These are phyloP conservation scores for Scomber scombrus DNA, from an alignment of 2,113 vertebrate species.

Conservation along the genomic window DNA sequence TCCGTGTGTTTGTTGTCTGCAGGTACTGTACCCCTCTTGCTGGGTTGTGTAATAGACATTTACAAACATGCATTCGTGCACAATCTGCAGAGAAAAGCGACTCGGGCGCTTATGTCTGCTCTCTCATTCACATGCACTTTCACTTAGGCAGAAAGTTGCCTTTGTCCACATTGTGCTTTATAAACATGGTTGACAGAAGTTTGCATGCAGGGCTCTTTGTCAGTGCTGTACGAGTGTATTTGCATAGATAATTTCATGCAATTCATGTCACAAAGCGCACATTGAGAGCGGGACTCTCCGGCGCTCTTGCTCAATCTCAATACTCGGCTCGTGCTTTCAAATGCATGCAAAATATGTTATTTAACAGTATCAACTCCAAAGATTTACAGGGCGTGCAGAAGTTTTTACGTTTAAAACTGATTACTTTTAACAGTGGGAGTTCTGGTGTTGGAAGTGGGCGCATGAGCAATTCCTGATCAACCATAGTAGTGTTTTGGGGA, in stretches of 20 bases:
- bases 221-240: neutral
- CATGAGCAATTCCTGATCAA: neutral
- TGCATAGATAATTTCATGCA: constrained; percentile 40
- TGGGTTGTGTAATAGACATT: neutral
- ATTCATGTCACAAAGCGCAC: constrained; percentile 36
- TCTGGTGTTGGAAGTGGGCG: neutral
- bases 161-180: constrained; percentile 1
- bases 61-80: constrained; percentile 35
- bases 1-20: constrained; percentile 35
- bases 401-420: neutral
- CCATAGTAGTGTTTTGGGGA: neutral
- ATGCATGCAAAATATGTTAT: constrained; percentile 21
- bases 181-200: constrained; percentile 30
- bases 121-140: constrained; percentile 15
- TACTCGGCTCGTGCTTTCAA: constrained; percentile 17
- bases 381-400: constrained; percentile 1
- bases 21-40: constrained; percentile 40
- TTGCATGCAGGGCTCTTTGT: constrained; percentile 50
- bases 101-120: constrained; percentile 22
- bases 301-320: neutral
- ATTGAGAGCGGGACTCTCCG: neutral
- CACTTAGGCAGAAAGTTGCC: constrained; percentile 50
- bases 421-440: neutral
- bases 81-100: constrained; percentile 19
- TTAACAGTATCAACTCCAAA: constrained; percentile 4